Evolutionary conservation across 2,113 vertebrate genomes (phyloP).

Genomic region (Ceuthmochares aereus): DNA sequence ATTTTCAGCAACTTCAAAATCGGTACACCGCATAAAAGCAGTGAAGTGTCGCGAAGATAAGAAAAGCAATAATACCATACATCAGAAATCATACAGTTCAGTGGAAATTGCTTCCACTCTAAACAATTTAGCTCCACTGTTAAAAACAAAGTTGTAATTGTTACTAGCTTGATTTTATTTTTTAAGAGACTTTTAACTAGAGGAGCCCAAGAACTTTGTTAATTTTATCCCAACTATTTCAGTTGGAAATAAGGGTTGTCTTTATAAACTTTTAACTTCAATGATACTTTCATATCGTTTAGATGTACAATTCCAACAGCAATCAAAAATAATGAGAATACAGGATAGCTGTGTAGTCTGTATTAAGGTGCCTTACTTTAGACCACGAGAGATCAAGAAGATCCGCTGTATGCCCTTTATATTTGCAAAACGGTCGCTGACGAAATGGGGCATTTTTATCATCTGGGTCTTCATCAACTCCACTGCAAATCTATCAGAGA

Average conservation of each 20-base stretch:
- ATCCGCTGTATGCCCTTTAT: conserved; percentile 98
- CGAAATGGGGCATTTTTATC: conserved; percentile 94
- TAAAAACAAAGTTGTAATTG: neutral
- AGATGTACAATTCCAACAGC: neutral
- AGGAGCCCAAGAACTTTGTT: neutral
- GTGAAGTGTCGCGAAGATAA: neutral
- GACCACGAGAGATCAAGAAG: conserved; percentile 99
- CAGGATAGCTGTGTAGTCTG: neutral
- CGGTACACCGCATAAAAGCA: neutral
- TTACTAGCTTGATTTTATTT: neutral
- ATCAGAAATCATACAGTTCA: neutral
- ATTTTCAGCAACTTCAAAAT: neutral
- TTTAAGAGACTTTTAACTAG: neutral
- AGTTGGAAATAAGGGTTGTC: neutral
- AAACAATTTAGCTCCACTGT: neutral
- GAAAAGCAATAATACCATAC: neutral
- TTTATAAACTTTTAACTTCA: neutral
- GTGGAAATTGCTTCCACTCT: neutral
- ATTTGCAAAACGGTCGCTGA: conserved; percentile 96
- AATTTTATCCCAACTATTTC: neutral
- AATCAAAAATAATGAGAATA: neutral
- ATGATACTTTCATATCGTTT: neutral
- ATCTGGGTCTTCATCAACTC: conserved; percentile 91
- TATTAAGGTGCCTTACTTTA: conserved; percentile 83
- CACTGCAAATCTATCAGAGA: conserved; percentile 80